phyloP scores from a whole-genome alignment of 2,888 invertebrate species.

The Hofmannophila pseudospretella region DNA sequence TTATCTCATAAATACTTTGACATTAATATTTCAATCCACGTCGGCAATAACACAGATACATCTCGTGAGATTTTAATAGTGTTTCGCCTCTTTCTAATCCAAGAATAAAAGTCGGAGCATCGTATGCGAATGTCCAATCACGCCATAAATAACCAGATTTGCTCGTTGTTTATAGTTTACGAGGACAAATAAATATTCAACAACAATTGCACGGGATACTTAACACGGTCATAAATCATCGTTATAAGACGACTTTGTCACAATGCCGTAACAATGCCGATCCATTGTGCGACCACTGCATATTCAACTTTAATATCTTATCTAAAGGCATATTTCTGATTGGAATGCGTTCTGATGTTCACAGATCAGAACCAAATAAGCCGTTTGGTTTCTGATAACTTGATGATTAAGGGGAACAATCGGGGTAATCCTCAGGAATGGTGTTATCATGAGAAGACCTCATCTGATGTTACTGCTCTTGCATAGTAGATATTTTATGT shows the following conservation, averaged over 20 bases:
- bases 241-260: conserved; percentile 75
- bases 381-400: conserved; percentile 33
- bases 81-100: conserved; percentile 7
- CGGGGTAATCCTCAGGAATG: conserved; percentile 31
- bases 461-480: no score
- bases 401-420: conserved; percentile 37
- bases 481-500: no score
- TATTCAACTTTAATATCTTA: conserved; percentile 39
- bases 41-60: not conserved
- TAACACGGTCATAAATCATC: conserved; percentile 73
- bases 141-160: conserved; percentile 74
- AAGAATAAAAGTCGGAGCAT: conserved; percentile 38
- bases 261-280: conserved; percentile 57
- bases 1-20: not conserved
- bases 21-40: not conserved
- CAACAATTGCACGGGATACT: conserved; percentile 75
- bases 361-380: conserved; percentile 26
- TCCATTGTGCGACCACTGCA: conserved; percentile 26
- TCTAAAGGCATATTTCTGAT: conserved; percentile 10
- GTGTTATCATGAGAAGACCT: conserved; percentile 5
- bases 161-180: conserved; percentile 74
- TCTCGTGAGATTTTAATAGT: conserved; percentile 3
- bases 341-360: conserved; percentile 19
- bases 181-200: conserved; percentile 72
- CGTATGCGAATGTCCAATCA: conserved; percentile 67